A percentile compares a stretch with the other conserved stretches of the same genome.
phyloP scores from a whole-genome alignment of 2,113 vertebrate genomes.

The Bambusicola thoracicus region DNA sequence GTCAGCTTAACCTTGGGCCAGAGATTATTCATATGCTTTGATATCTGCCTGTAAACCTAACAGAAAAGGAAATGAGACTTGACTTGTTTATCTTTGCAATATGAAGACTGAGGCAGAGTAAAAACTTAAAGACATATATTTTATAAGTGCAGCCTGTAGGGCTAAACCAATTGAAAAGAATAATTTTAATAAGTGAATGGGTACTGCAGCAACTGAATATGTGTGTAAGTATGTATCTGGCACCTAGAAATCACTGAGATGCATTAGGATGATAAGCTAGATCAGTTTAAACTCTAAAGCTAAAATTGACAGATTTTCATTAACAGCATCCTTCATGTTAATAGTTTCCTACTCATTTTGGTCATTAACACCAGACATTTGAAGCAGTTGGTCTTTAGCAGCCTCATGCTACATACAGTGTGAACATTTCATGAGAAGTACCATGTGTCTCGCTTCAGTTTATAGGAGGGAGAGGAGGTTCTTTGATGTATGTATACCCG shows the following conservation, averaged over 20 bases:
- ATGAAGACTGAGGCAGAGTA: not conserved
- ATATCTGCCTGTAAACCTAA: not conserved
- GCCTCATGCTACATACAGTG: rapidly evolving
- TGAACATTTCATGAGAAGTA: not conserved
- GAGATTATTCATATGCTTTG: not conserved
- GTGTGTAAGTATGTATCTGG: not conserved
- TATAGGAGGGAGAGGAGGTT: too few species aligned
- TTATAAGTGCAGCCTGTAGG: not conserved
- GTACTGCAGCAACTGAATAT: not conserved
- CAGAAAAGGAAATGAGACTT: conserved; percentile 16
- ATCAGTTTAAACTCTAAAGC: not conserved
- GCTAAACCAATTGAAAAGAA: not conserved
- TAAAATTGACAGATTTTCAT: not conserved
- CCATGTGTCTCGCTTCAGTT: too few species aligned
- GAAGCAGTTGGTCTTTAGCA: not conserved
- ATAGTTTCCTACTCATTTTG: not conserved
- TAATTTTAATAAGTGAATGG: not conserved
- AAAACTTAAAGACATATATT: not conserved
- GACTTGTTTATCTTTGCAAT: not conserved
- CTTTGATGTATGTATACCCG: too few species aligned
- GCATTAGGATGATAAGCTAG: not conserved
- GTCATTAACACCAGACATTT: not conserved
- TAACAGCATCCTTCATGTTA: not conserved
- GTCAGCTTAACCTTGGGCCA: not conserved
- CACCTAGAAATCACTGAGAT: not conserved